A percentile compares a stretch with the other conserved stretches of the same genome.
These are phyloP conservation scores for Lasioglossum leucozonium DNA, from an alignment of 2,888 invertebrate species.

Conservation along the genomic window DNA sequence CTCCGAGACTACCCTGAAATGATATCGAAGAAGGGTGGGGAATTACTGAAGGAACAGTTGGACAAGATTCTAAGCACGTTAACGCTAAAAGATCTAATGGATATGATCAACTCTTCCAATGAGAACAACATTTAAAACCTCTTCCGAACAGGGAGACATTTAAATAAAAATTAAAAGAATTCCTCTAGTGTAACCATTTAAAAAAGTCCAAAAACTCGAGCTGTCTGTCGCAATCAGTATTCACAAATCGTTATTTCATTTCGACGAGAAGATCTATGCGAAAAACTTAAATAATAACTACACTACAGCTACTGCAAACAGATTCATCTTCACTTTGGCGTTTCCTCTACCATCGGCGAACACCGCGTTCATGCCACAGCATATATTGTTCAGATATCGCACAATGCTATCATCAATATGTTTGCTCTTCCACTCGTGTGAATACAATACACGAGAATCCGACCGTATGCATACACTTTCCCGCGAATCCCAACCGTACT, in stretches of 20 bases:
- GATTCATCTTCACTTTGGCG: neutral
- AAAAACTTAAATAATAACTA: neutral
- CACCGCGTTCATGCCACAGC: no score
- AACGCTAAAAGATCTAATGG: conserved; percentile 55
- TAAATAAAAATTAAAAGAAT: neutral
- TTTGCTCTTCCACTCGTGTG: neutral
- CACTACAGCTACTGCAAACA: neutral
- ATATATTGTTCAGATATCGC: no score
- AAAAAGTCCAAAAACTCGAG: no score
- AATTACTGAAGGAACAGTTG: neutral
- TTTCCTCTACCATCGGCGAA: no score
- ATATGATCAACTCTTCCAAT: no score
- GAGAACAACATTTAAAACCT: no score
- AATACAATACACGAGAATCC: neutral
- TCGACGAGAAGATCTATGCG: neutral
- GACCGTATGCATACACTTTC: neutral
- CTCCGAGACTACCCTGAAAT: conserved; percentile 68
- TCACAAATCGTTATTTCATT: neutral
- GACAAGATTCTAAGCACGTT: conserved; percentile 60
- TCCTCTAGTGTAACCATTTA: no score
- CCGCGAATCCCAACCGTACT: neutral
- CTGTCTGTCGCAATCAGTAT: no score
- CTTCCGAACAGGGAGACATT: neutral
- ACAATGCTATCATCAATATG: neutral
- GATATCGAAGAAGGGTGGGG: conserved; percentile 40